Conservation (phyloP, 2,888 invertebrate species). For the Cataglyphis altisquamis region DNA sequence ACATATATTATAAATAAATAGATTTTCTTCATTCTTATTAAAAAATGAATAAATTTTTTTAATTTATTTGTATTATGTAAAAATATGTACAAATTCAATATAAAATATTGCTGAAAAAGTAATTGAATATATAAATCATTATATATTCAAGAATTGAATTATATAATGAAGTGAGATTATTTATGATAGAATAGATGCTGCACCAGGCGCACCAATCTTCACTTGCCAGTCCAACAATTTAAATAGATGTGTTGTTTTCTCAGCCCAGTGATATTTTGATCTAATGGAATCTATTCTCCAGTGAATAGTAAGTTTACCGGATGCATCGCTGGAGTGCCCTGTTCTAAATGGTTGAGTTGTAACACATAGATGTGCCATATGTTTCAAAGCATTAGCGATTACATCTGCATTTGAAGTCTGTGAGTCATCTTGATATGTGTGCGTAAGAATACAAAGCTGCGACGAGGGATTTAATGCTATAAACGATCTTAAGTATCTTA, state of each 20-base stretch:
- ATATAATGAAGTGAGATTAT: neutral
- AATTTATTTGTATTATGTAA: neutral
- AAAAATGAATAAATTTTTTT: neutral
- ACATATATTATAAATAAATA: neutral
- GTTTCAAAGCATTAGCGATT: conserved; percentile 89
- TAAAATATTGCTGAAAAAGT: conserved; percentile 20
- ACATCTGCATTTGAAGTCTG: conserved; percentile 86
- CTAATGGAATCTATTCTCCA: conserved; percentile 81
- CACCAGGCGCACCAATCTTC: conserved; percentile 91
- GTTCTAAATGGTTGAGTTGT: conserved; percentile 90
- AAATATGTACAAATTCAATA: conserved; percentile 6
- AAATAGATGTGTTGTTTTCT: conserved; percentile 87
- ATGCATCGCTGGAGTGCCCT: conserved; percentile 91
- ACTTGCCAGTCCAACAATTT: conserved; percentile 92
- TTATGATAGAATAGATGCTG: conserved; percentile 67
- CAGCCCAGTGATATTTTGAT: conserved; percentile 79
- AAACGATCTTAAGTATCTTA: conserved; percentile 80
- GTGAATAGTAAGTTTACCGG: conserved; percentile 89
- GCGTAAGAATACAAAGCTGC: conserved; percentile 80
- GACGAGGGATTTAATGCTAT: conserved; percentile 73
- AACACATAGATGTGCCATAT: conserved; percentile 89
- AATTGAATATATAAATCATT: neutral
- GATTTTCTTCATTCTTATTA: neutral
- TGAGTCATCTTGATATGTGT: conserved; percentile 86
- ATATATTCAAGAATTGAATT: neutral